Evolutionary conservation across 2,888 invertebrate species (phyloP), one percentile per base, ranked within the genome.

Genomic region (Ptilodon capucinus): DNA sequence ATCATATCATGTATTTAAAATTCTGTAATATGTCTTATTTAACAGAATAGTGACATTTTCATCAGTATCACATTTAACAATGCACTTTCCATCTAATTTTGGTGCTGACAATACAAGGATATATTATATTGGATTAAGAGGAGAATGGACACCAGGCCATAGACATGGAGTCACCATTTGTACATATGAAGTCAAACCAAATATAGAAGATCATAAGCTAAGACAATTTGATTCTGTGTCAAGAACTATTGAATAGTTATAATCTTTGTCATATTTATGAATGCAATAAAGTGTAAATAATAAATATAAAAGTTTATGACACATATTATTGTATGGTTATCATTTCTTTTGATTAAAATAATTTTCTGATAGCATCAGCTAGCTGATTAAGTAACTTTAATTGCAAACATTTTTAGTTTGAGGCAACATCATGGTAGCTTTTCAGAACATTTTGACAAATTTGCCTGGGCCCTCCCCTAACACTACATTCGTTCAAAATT

Each of bases 61-160:
- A 45, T 96, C 95, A 23, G 96, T 98, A 4, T 92, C 95, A 67
- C 96, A 99, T 87, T 91, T 99, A 54, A 95, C 97, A 2, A 92
- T 99, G 70, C 96, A 98, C 87, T 97, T 99, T 78, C 97, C 97
- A 7, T 92, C 92, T 13, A 98, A 98, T 85, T 97, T 95, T 87
- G 98, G 98, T 17, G 93, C 92, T 14, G 97, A 97, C n/a, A 93
- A 87, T 42, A 97, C 97, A 1, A 94, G 93, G 74, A 94, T 99
- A 54, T 97, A 95, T 79, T 99, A 99, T 78, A 99, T 99, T 74
- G 99, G 98, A 9, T 91, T 99, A 35, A 95, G 95, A 78, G 99
- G 99, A 17, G 99, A 99, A 89, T 99, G 96, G 91, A 92, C 93
- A 9, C 94, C 95, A 74, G 95, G 94, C 0, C 96, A 96, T 72